Conservation (phyloP, 1,140 invertebrate genomes). For the Cylas formicarius region DNA sequence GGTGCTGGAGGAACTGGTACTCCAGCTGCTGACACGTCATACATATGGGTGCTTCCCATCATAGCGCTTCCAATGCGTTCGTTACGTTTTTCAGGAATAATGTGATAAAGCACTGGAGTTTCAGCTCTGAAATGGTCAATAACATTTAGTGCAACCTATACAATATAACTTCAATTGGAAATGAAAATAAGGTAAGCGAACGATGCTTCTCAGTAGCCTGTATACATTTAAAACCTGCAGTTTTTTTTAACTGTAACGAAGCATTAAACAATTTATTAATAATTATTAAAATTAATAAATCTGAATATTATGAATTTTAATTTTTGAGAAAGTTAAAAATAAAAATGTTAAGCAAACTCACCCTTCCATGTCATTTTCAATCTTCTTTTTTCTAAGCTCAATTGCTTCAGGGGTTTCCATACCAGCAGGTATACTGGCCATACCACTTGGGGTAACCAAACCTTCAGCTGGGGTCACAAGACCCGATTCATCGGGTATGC, state of each 20-base stretch:
- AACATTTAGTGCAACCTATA: no score
- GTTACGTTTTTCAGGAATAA: constrained; percentile 89
- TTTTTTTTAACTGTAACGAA: background rate
- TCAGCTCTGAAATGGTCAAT: constrained; percentile 63
- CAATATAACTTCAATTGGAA: no score
- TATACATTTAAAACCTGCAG: background rate
- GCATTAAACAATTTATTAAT: background rate
- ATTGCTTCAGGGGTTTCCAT: constrained; percentile 98
- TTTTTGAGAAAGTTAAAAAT: background rate
- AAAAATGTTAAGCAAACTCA: constrained; percentile 39
- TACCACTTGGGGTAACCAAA: constrained; percentile 89
- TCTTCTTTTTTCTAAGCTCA: constrained; percentile 93
- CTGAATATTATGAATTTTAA: constrained; percentile 1
- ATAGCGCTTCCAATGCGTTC: constrained; percentile 87
- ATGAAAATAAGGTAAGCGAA: no score
- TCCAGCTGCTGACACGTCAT: constrained; percentile 64
- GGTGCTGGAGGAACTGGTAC: constrained; percentile 35
- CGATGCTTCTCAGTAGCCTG: no score
- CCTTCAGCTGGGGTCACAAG: constrained; percentile 78
- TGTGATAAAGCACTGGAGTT: constrained; percentile 85
- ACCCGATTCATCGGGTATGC: constrained; percentile 49
- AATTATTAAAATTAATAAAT: background rate
- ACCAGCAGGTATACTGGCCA: constrained; percentile 89
- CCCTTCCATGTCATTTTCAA: constrained; percentile 96
- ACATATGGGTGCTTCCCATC: constrained; percentile 98